A percentile compares a stretch with the other conserved stretches of the same genome.
phyloP scores from a whole-genome alignment of 2,888 invertebrate genomes.

The Mesochorus sp. region DNA sequence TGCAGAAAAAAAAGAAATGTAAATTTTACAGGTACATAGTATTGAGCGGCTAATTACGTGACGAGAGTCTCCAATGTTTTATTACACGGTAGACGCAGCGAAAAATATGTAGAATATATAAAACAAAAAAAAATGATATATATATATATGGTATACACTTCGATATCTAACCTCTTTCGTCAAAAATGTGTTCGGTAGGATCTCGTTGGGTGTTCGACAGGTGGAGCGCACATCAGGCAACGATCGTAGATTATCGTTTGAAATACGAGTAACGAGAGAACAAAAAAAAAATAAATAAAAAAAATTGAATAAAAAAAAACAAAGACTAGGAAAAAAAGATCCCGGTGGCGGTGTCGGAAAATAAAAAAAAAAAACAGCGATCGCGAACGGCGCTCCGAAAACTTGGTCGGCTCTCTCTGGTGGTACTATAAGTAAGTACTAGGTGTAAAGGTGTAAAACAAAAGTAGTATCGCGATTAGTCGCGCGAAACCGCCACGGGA shows the following conservation, averaged over 20 bases:
- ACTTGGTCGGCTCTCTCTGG: constrained; percentile 31
- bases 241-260: constrained; percentile 5
- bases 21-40: too few relatives aligned
- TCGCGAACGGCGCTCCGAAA: constrained; percentile 17
- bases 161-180: constrained; percentile 63
- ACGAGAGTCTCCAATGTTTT: too few relatives aligned
- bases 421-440: constrained; percentile 9
- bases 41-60: too few relatives aligned
- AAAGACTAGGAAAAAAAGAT: neutral
- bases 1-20: too few relatives aligned
- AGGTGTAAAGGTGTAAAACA: constrained; percentile 28
- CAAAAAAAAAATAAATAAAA: neutral
- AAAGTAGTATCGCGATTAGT: constrained; percentile 41
- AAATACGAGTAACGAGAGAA: neutral
- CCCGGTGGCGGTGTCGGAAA: constrained; percentile 1
- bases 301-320: neutral
- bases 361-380: neutral
- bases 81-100: neutral
- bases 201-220: constrained; percentile 57
- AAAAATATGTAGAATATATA: neutral
- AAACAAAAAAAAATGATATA: neutral
- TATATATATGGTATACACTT: constrained; percentile 41
- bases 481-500: constrained; percentile 52
- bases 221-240: constrained; percentile 61
- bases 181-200: constrained; percentile 47